These are phyloP conservation scores for Tringa solitaria DNA, from an alignment of 2,113 vertebrate genomes.

Conservation along the genomic window DNA sequence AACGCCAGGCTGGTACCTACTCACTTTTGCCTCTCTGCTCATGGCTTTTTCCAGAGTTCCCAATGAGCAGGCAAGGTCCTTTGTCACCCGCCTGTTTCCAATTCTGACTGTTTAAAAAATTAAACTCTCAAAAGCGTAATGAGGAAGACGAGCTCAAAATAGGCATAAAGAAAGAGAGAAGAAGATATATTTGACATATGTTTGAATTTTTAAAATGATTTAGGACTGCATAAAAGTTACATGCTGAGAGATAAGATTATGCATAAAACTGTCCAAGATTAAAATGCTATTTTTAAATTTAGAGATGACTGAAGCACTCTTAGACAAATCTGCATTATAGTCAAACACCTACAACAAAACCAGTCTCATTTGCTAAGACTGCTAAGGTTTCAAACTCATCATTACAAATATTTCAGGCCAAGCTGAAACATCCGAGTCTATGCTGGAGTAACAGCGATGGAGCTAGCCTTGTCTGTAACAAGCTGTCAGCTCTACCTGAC, in stretches of 20 bases:
- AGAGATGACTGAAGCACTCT: not conserved
- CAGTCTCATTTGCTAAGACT: not conserved
- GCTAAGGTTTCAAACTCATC: not conserved
- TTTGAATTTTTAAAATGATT: slow-evolving; percentile 49
- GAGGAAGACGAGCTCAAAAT: not conserved
- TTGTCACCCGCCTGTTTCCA: not conserved
- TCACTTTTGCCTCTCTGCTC: not conserved
- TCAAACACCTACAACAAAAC: not conserved
- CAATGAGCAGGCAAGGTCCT: not conserved
- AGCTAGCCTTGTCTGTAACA: not conserved
- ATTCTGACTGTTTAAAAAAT: not conserved
- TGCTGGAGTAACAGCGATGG: not conserved
- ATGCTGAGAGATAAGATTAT: not conserved
- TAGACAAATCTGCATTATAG: not conserved
- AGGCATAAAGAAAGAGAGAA: not conserved
- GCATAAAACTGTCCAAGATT: not conserved
- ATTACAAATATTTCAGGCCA: not conserved
- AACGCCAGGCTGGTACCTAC: not conserved
- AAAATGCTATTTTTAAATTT: not conserved
- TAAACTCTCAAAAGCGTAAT: not conserved
- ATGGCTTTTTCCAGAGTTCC: not conserved
- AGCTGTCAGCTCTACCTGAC: not conserved
- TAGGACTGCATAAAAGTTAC: not conserved
- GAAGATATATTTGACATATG: slow-evolving; percentile 22
- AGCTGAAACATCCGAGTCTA: fast-evolving